Percentiles rank a stretch among this genome's conserved stretches.
These are phyloP conservation scores for Saccostrea glomerata DNA, from an alignment of 1,140 invertebrate species.

Conservation along the genomic window DNA sequence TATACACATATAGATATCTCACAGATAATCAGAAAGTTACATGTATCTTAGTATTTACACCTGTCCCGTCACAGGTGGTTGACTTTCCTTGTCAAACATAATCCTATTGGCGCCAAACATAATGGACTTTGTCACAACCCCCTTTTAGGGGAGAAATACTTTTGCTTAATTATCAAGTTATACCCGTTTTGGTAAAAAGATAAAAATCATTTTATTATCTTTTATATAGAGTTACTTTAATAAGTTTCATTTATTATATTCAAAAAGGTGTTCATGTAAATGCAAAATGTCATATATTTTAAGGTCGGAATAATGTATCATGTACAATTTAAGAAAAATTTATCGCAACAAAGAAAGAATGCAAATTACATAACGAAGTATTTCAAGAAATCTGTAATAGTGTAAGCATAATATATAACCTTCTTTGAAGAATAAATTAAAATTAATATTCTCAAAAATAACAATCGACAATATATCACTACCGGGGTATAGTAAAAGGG, in stretches of 20 bases:
- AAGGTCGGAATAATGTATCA: too few species aligned
- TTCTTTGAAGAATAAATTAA: too few species aligned
- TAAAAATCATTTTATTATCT: background rate
- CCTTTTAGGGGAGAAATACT: background rate
- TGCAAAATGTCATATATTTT: background rate
- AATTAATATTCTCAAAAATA: too few species aligned
- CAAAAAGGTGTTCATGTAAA: background rate
- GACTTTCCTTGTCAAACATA: background rate
- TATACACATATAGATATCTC: background rate
- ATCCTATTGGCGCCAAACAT: slow-evolving; percentile 11
- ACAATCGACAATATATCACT: too few species aligned
- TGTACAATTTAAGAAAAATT: too few species aligned
- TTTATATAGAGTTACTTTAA: background rate
- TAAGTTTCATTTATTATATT: background rate
- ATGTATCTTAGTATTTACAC: background rate
- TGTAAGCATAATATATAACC: too few species aligned
- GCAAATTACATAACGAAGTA: too few species aligned
- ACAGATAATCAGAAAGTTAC: background rate
- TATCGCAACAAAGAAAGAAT: too few species aligned
- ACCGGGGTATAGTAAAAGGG: too few species aligned
- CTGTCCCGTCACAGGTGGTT: background rate
- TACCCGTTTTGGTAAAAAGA: background rate
- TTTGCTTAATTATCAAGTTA: background rate
- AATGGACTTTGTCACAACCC: background rate
- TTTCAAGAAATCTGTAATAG: too few species aligned